Percentiles rank a stretch among this genome's conserved stretches.
phyloP scores from a whole-genome alignment of 2,113 vertebrate species.

The Osmerus eperlanus region DNA sequence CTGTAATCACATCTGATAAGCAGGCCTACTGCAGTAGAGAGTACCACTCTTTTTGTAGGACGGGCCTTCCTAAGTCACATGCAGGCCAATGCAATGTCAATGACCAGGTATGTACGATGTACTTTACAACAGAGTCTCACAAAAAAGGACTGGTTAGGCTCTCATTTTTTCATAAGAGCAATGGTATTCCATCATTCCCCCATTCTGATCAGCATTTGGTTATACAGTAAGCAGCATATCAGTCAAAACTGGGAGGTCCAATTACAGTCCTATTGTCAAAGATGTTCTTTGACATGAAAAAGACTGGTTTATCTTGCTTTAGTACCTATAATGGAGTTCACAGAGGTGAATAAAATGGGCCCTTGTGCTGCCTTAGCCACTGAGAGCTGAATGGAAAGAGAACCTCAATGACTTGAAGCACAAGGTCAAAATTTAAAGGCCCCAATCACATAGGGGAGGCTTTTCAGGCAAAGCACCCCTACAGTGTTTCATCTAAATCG shows the following conservation, averaged over 20 bases:
- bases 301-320: conserved; percentile 27
- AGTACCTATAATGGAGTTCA: conserved; percentile 44
- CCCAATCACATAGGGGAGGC: conserved; percentile 24
- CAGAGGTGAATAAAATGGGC: conserved; percentile 34
- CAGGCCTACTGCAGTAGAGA: conserved; percentile 23
- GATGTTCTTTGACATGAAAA: conserved; percentile 9
- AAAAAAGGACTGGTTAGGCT: no score
- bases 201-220: no score
- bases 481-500: conserved; percentile 51
- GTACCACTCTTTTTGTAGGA: conserved; percentile 20
- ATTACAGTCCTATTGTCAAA: background rate
- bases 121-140: background rate
- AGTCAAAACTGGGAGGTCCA: background rate
- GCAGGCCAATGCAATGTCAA: background rate
- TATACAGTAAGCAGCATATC: background rate
- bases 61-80: conserved; percentile 10
- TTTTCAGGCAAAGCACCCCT: conserved; percentile 38
- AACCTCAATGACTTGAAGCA: conserved; percentile 53
- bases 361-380: conserved; percentile 36
- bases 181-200: no score
- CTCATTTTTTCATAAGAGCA: background rate
- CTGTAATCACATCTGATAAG: conserved; percentile 53
- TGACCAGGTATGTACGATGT: background rate
- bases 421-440: conserved; percentile 47
- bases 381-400: conserved; percentile 44